phyloP scores from a whole-genome alignment of 2,113 vertebrate species.

The Cephalopterus ornatus region DNA sequence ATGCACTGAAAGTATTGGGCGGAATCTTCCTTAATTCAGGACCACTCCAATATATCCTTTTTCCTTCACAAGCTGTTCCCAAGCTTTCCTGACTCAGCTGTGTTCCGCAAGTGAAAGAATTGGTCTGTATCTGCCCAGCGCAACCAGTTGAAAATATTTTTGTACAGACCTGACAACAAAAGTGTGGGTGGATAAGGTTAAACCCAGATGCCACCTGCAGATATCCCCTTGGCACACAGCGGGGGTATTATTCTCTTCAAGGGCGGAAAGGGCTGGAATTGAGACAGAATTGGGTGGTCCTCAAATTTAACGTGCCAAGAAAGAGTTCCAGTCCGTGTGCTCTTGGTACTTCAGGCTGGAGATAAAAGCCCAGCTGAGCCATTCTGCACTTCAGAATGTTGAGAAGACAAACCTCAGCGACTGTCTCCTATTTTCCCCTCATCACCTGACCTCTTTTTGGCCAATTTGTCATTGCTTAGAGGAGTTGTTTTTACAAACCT shows the following conservation, averaged over 20 bases:
- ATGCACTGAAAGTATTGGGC: not conserved
- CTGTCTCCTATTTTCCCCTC: not conserved
- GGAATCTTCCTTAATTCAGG: not conserved
- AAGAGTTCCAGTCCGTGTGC: not conserved
- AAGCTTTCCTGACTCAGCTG: not conserved
- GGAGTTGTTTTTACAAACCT: not conserved
- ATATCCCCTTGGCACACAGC: conserved; percentile 16
- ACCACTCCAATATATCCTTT: not conserved
- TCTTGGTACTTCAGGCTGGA: not conserved
- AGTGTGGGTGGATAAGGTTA: conserved; percentile 21
- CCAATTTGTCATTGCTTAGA: not conserved
- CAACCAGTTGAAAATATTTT: not conserved
- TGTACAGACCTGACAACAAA: not conserved
- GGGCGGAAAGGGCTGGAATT: conserved; percentile 18
- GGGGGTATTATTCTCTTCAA: conserved; percentile 14
- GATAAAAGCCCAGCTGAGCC: not conserved
- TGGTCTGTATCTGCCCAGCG: not conserved
- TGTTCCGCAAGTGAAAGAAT: conserved; percentile 17
- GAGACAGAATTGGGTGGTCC: conserved; percentile 4
- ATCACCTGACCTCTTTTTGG: not conserved
- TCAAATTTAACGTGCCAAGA: not conserved
- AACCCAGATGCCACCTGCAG: conserved; percentile 46
- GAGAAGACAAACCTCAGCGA: not conserved
- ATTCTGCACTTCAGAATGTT: not conserved
- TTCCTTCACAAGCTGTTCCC: not conserved